Conservation (phyloP, 1,140 invertebrate genomes). For the Drosophila navojoa region DNA sequence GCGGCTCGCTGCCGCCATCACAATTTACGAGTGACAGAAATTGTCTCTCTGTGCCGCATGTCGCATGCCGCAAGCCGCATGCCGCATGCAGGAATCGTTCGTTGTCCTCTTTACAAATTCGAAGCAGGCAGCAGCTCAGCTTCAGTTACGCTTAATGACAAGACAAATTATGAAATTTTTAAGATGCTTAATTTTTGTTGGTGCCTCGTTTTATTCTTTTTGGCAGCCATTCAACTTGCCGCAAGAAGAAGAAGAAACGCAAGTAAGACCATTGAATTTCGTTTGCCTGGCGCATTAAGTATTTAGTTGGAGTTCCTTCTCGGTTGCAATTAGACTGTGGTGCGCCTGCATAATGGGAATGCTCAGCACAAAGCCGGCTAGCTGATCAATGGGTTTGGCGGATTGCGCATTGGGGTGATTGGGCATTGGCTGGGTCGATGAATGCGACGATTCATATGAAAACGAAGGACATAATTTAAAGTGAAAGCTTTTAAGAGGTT, state of each 20-base stretch:
- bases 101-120: constrained; percentile 7
- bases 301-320: constrained; percentile 46
- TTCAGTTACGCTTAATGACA: constrained; percentile 61
- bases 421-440: too few relatives aligned
- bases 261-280: neutral
- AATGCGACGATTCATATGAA: too few relatives aligned
- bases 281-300: constrained; percentile 34
- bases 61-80: constrained; percentile 30
- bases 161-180: constrained; percentile 77
- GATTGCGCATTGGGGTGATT: neutral
- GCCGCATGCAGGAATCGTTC: constrained; percentile 5
- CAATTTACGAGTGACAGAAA: constrained; percentile 79
- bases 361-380: neutral
- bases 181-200: constrained; percentile 61
- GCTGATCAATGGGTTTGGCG: constrained; percentile 9
- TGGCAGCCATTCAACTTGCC: constrained; percentile 43
- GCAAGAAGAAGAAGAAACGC: neutral
- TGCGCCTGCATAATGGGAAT: constrained; percentile 4
- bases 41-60: constrained; percentile 60
- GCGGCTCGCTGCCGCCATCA: constrained; percentile 74
- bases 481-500: too few relatives aligned
- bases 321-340: constrained; percentile 26
- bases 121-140: constrained; percentile 19
- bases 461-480: too few relatives aligned
- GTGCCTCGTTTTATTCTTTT: neutral